A percentile compares a stretch with the other conserved stretches of the same genome.
Conservation (phyloP, 1,140 invertebrate genomes). For the Homalodisca vitripennis region DNA sequence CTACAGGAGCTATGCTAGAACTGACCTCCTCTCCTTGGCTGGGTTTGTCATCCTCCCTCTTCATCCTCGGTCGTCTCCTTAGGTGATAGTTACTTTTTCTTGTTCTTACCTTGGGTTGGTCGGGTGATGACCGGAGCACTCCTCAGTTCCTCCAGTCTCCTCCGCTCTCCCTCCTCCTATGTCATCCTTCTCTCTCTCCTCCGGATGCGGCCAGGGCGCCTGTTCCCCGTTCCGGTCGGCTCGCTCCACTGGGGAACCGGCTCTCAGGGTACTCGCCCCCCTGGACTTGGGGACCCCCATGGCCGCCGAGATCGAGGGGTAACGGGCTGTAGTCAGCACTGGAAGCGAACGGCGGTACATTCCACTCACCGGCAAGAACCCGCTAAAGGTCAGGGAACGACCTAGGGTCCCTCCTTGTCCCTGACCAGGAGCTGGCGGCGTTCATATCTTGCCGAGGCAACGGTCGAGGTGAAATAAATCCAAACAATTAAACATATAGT, state of each 20-base stretch:
- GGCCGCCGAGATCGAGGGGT: not conserved
- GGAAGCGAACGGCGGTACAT: slow-evolving; percentile 38
- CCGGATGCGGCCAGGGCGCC: not conserved
- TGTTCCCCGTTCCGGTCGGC: not conserved
- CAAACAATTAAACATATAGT: too few species aligned
- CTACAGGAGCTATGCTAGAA: too few species aligned
- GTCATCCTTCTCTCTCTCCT: not conserved
- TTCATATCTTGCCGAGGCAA: too few species aligned
- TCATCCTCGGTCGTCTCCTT: slow-evolving; percentile 25
- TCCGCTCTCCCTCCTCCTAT: not conserved
- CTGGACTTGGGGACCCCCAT: not conserved
- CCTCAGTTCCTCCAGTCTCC: not conserved
- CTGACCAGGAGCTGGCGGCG: slow-evolving; percentile 3
- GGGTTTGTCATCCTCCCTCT: slow-evolving; percentile 31
- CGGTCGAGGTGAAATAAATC: too few species aligned
- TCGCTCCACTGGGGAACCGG: slow-evolving; percentile 7
- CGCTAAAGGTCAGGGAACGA: slow-evolving; percentile 39
- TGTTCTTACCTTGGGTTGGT: not conserved
- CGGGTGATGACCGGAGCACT: not conserved
- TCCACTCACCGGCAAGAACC: slow-evolving; percentile 38
- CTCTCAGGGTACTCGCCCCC: not conserved
- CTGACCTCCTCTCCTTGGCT: slow-evolving; percentile 21
- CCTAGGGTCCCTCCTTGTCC: slow-evolving; percentile 10
- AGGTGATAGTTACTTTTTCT: slow-evolving; percentile 13
- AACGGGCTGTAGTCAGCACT: slow-evolving; percentile 24